phyloP scores from a whole-genome alignment of 1,140 invertebrate genomes.

The Drosophila kepulauana region DNA sequence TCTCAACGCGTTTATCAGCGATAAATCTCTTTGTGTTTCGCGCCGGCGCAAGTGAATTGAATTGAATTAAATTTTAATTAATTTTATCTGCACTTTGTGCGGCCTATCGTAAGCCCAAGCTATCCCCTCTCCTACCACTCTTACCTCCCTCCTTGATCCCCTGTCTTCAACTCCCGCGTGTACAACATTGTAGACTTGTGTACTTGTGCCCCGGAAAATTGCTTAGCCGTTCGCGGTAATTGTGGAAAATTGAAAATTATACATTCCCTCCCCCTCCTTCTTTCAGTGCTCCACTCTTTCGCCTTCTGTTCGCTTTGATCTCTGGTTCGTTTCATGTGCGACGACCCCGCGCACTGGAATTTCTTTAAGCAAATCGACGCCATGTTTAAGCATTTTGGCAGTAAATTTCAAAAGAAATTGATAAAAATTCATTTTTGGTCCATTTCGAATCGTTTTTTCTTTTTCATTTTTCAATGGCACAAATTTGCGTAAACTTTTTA shows the following conservation, averaged over 20 bases:
- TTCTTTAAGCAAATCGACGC: conserved; percentile 83
- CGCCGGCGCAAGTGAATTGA: conserved; percentile 74
- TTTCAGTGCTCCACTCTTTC: not conserved
- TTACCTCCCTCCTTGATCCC: not conserved
- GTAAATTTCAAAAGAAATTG: conserved; percentile 84
- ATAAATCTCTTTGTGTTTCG: conserved; percentile 83
- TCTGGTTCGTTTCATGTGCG: conserved; percentile 68
- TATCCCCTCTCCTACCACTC: not conserved
- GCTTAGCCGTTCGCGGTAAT: conserved; percentile 60
- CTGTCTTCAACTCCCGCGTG: not conserved
- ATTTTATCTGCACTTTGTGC: conserved; percentile 80
- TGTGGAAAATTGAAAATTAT: conserved; percentile 82
- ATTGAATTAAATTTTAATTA: conserved; percentile 85
- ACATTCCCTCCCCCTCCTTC: not conserved
- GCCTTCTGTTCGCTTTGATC: conserved; percentile 66
- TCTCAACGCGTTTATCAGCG: conserved; percentile 81
- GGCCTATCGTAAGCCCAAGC: conserved; percentile 33
- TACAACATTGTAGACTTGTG: conserved; percentile 26
- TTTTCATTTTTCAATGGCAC: conserved; percentile 52
- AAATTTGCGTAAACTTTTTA: conserved; percentile 74
- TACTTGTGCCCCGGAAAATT: conserved; percentile 52
- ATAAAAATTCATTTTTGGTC: conserved; percentile 59
- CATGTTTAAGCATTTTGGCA: conserved; percentile 82
- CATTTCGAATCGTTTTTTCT: conserved; percentile 48
- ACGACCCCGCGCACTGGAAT: conserved; percentile 59